Conservation (phyloP, 2,888 invertebrate species). For the Sceliomorpha sp. region DNA sequence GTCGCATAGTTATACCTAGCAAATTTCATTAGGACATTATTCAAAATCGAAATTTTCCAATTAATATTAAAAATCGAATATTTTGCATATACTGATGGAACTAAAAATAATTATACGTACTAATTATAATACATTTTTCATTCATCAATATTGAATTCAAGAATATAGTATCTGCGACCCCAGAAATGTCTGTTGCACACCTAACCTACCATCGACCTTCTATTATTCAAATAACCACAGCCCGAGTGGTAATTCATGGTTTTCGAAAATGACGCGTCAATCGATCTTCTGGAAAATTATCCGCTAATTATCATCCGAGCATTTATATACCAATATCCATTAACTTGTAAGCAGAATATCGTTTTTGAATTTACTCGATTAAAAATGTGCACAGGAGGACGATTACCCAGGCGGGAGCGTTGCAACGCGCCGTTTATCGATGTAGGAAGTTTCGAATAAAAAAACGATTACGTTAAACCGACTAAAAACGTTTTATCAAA, state of each 20-base stretch:
- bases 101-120: slow-evolving; percentile 14
- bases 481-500: too few species aligned
- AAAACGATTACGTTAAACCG: too few species aligned
- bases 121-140: slow-evolving; percentile 26
- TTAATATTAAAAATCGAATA: too few species aligned
- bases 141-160: slow-evolving; percentile 35
- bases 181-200: slow-evolving; percentile 46
- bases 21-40: too few species aligned
- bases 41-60: too few species aligned
- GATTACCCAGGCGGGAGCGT: too few species aligned
- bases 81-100: too few species aligned
- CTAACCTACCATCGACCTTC: not conserved
- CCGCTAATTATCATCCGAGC: slow-evolving; percentile 42
- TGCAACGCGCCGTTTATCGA: too few species aligned
- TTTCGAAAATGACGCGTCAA: slow-evolving; percentile 48
- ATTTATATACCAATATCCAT: slow-evolving; percentile 30
- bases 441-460: too few species aligned
- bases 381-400: too few species aligned
- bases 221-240: slow-evolving; percentile 35
- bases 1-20: too few species aligned
- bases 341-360: slow-evolving; percentile 10
- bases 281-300: slow-evolving; percentile 48
- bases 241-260: slow-evolving; percentile 48
- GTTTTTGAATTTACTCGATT: not conserved
- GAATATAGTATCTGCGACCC: slow-evolving; percentile 26